phyloP scores from a whole-genome alignment of 2,113 vertebrate genomes.

The Hyperoodon ampullatus region DNA sequence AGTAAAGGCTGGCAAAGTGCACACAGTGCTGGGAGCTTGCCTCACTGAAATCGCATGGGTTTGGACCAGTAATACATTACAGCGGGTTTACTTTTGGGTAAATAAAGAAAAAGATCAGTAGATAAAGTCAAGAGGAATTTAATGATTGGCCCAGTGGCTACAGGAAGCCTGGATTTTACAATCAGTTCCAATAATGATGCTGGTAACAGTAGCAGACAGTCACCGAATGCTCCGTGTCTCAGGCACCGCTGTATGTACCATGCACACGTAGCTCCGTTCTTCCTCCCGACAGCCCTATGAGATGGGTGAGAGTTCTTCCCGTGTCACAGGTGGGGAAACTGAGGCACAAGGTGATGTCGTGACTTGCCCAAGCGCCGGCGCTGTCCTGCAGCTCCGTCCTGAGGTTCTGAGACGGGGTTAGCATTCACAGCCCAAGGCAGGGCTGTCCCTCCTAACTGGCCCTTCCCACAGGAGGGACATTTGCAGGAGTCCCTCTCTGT shows the following conservation, averaged over 20 bases:
- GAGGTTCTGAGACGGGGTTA: neutral
- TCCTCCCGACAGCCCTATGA: neutral
- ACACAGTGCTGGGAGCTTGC: neutral
- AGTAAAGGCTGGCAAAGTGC: slow-evolving; percentile 14
- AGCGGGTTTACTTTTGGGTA: slow-evolving; percentile 30
- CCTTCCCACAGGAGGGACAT: neutral
- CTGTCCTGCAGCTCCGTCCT: neutral
- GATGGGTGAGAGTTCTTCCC: neutral
- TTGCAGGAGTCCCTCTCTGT: neutral
- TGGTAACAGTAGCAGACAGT: too few relatives aligned
- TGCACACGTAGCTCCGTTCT: too few relatives aligned
- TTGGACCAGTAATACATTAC: neutral
- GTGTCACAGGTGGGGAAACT: neutral
- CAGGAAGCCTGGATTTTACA: neutral
- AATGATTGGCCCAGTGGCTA: neutral
- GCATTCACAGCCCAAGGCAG: neutral
- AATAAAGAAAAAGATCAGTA: neutral
- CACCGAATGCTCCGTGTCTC: too few relatives aligned
- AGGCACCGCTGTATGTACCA: neutral
- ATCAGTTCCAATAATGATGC: neutral
- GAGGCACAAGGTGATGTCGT: neutral
- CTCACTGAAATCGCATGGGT: neutral
- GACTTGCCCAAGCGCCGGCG: neutral
- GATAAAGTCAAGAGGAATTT: neutral
- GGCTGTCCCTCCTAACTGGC: neutral